Base-by-base conservation (phyloP, 2,888 invertebrate genomes). In the Epistrophe grossulariae region DNA sequence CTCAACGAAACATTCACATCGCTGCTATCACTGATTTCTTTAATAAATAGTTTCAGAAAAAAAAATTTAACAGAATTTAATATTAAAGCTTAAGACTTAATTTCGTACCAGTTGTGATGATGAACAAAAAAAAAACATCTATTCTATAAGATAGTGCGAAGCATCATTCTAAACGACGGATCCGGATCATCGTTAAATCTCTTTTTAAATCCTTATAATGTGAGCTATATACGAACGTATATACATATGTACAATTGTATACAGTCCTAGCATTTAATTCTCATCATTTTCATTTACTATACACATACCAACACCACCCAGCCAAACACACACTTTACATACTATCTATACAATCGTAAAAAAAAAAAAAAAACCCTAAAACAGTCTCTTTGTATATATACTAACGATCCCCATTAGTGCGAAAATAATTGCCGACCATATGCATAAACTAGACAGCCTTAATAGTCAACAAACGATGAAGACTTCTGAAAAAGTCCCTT, bases 391-490 rank as follows among this genome's bases (percentile, higher is more conserved):
- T 55, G 40, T 17, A 68, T n/a, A 70, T 17, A 68, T n/a, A 70
- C 40, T 70, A 43, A 55, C 28, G 15, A 55, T 28, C 11, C 52
- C 55, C 70, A 70, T 70, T 70, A 70, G 70, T 70, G 70, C 28
- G 70, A 70, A 70, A 70, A 70, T 55, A 70, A 70, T 55, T 70
- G 55, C 40, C 40, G 40, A 35, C 55, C 70, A 40, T 70, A 55
- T 70, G 52, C 70, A 70, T 70, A 70, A 70, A 70, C 70, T 55
- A 55, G 55, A 55, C 70, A 40, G 38, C 24, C 40, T 62, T 70
- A 70, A 70, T 70, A 55, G 70, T 55, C 70, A 70, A 70, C 70
- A 70, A 70, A 70, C 70, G 55, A 70, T 70, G 55, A 55, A 55
- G 70, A 55, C 70, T 40, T 55, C 52, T 24, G 24, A 52, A 52